Evolutionary conservation across 2,888 invertebrate genomes (phyloP).

Genomic region (Tipula vernalis): DNA sequence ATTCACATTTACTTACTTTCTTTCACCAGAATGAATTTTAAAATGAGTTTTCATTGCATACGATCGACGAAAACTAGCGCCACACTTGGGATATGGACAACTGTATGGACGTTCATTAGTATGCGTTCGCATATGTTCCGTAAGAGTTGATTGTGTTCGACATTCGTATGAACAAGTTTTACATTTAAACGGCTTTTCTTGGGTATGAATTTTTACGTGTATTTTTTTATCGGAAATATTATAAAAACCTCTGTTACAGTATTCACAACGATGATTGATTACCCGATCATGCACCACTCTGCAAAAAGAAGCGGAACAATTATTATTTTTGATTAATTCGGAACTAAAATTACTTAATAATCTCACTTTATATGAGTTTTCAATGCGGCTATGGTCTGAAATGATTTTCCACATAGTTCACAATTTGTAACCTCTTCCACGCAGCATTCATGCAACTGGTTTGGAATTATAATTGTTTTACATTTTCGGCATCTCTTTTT

Average conservation of each 20-base stretch:
- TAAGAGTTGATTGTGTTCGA: not conserved
- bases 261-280: not conserved
- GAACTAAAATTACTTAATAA: too few species aligned
- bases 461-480: not conserved
- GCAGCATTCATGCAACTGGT: not conserved
- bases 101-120: not conserved
- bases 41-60: conserved; percentile 10
- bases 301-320: not conserved
- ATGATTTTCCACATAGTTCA: not conserved
- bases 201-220: not conserved
- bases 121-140: not conserved
- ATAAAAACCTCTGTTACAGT: not conserved
- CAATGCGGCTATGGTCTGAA: not conserved
- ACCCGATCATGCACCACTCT: not conserved
- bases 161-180: not conserved
- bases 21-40: conserved; percentile 7
- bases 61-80: not conserved
- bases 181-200: not conserved
- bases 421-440: not conserved
- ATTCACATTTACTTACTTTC: not conserved
- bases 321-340: not conserved
- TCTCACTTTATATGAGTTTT: not conserved
- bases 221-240: not conserved
- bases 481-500: not conserved
- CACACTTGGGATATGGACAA: not conserved